phyloP scores from a whole-genome alignment of 2,113 vertebrate genomes.

The Melanocharis versteri region DNA sequence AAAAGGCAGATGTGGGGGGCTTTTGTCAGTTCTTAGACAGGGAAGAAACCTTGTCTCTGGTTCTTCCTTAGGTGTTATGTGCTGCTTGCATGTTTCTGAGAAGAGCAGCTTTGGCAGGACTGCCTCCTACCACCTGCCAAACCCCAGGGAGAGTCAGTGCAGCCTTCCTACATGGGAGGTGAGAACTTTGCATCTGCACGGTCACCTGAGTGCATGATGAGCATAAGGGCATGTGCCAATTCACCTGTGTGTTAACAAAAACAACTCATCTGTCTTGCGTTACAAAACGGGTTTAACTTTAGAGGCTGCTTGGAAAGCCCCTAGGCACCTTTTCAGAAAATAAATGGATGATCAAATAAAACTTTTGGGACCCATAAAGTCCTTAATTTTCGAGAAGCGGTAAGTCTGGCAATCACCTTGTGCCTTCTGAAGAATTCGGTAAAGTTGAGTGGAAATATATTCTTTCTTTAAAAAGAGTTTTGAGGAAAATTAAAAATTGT shows the following conservation, averaged over 20 bases:
- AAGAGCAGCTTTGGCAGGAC: background rate
- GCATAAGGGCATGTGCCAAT: background rate
- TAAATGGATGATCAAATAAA: background rate
- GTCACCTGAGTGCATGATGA: background rate
- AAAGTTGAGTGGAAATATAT: background rate
- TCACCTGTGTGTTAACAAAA: background rate
- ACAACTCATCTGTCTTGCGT: background rate
- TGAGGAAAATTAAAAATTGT: background rate
- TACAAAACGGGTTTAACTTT: background rate
- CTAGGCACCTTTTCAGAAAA: background rate
- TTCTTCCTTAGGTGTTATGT: background rate
- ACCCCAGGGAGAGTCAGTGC: background rate
- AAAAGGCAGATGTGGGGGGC: background rate
- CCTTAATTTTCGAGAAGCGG: background rate
- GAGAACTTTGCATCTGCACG: background rate
- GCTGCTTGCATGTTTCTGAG: background rate
- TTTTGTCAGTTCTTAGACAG: background rate
- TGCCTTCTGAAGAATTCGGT: background rate
- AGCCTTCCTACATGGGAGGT: background rate
- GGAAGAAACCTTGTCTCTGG: background rate
- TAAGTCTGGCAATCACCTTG: background rate
- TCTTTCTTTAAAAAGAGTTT: background rate
- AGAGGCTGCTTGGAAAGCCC: background rate
- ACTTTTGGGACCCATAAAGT: background rate
- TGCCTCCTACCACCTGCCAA: background rate